Base-by-base conservation (phyloP, 2,888 invertebrate species). In the Zaprionus obscuricornis region DNA sequence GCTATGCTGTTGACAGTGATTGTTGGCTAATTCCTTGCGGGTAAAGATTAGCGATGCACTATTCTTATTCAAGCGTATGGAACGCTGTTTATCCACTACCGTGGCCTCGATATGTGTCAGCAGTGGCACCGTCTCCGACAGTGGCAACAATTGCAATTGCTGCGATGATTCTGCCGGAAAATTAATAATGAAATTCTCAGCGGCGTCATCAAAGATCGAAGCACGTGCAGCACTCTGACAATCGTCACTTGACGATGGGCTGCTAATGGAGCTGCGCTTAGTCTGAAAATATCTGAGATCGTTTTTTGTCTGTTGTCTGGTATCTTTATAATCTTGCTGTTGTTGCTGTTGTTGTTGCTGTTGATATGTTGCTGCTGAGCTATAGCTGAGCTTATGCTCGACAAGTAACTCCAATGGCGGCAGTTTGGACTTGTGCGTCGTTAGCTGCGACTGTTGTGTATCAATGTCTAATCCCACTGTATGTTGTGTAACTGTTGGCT, bases 41-140 rank as follows among this genome's bases (percentile, higher is more conserved):
- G 90, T 90, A 50, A 90, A 90, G 31, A 90, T 90, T 50, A 90
- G 77, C 47, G 90, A 90, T 36, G 88, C 89, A 68, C 88, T 89
- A 51, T 89, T 90, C 66, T 90, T 90, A 20, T 74, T 88, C 18
- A 90, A 70, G 37, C 88, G 86, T 66, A 89, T 88, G 24, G 89
- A 81, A 29, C 88, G 88, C 55, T 88, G 87, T 27, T 83, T 88
- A 51, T 89, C 88, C 43, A 77, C 78, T 18, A 87, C 85, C 2
- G 85, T 87, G 11, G 86, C 78, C 65, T 89, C 89, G 34, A 87
- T 88, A 58, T 88, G 86, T 27, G 88, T 89, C 42, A 90, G 72
- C 47, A 90, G 66, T 5, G 89, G 89, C 64, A 88, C 89, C 3
- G 89, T 89, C 63, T 90, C 90, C 7, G 90, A 90, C 13, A 89